Conservation (phyloP, 2,888 invertebrate species). For the Thereva nobilitata region DNA sequence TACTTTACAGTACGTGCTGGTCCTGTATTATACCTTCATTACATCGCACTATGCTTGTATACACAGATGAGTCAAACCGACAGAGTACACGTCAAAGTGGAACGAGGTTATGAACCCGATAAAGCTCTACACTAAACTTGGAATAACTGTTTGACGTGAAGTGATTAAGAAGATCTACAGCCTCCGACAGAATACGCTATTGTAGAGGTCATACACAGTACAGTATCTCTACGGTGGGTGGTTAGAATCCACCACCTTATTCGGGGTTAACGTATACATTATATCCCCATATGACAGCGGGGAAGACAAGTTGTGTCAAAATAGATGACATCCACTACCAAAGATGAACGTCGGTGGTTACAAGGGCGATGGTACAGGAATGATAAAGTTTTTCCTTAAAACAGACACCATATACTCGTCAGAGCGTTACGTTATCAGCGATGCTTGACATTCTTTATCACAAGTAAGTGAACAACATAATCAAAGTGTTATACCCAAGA, state of each 20-base stretch:
- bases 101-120: slow-evolving; percentile 30
- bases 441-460: neutral
- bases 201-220: slow-evolving; percentile 1
- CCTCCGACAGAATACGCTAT: slow-evolving; percentile 2
- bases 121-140: slow-evolving; percentile 32
- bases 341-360: too few species aligned
- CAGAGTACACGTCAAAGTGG: neutral
- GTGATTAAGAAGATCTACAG: slow-evolving; percentile 35
- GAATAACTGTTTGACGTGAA: slow-evolving; percentile 35
- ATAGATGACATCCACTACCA: slow-evolving; percentile 25
- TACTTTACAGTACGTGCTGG: slow-evolving; percentile 18
- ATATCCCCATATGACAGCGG: slow-evolving; percentile 9
- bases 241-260: neutral
- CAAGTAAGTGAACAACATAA: slow-evolving; percentile 26
- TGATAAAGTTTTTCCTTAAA: slow-evolving; percentile 29
- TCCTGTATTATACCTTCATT: neutral
- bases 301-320: slow-evolving; percentile 23
- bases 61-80: too few species aligned
- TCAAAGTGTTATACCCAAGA: slow-evolving; percentile 19
- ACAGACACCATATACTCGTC: slow-evolving; percentile 19
- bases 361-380: slow-evolving; percentile 21
- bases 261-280: neutral
- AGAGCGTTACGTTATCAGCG: neutral
- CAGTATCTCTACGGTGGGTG: neutral
- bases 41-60: too few species aligned